Base-by-base conservation (phyloP, 2,888 invertebrate genomes). In the Lordiphosa fenestrarum region DNA sequence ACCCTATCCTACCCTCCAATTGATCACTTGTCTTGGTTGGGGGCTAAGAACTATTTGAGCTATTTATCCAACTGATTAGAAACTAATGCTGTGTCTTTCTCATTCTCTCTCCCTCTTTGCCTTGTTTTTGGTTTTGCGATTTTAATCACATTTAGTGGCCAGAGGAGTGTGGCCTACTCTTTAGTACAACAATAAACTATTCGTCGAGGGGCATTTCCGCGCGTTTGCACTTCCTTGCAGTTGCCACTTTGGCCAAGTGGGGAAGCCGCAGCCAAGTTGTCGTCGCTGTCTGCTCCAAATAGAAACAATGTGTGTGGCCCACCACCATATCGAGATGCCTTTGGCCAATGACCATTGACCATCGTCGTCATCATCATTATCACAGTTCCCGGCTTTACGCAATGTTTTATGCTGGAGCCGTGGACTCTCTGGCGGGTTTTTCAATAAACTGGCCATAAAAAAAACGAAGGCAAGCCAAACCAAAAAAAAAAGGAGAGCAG, bases 401-500 rank as follows among this genome's bases (percentile, higher is more conserved):
- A 37, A 25, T 39, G 39, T 37, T 21, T 61, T 54, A 59, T 44
- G 42, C 23, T 30, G 30, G 9, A 30, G 53, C 9, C 23, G 12
- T 40, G 53, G 44, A 44, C 12, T 48, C 36, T 19, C 39, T 54
- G 46, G 48, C 48, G 44, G 64, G 40, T 75, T 69, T 67, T 30
- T 71, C 80, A 71, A 77, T 75, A 73, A 80, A 67, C 59, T 54
- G 52, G 42, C 71, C 71, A 76, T 80, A 75, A 75, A 69, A 78
- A 69, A 35, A 35, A 36, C 15, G 15, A 15, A 15, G 15, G 15
- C 1, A 2, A 15, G 2, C 1, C 15, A 15, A 15, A n/a, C n/a
- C n/a, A n/a, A 15, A 19, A 2, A 23, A 15, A 38, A 25, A 38
- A 40, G 9, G 38, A 9, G 33, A 19, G 25, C 46, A 48, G 51